Conservation (phyloP, 2,797 vertebrate genomes). For the Erethizon dorsatum region DNA sequence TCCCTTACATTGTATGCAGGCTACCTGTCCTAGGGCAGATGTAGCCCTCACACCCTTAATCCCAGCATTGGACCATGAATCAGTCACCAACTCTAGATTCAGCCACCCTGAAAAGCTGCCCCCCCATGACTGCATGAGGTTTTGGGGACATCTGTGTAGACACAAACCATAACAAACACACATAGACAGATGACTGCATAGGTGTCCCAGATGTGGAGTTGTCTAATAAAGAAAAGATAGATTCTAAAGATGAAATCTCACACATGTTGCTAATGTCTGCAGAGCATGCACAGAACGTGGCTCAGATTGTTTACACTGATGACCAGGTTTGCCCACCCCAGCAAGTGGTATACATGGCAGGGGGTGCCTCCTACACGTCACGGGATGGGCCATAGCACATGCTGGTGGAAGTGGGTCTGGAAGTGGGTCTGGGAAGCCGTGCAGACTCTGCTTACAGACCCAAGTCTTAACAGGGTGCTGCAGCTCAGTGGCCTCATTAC, state of each 20-base stretch:
- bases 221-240: constrained; percentile 85
- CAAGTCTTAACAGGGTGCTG: neutral
- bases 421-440: constrained; percentile 94
- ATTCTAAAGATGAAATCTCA: constrained; percentile 89
- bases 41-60: too few species aligned
- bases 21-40: too few species aligned
- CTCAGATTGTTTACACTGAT: constrained; percentile 97
- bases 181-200: constrained; percentile 76
- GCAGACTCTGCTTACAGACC: constrained; percentile 89
- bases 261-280: constrained; percentile 88
- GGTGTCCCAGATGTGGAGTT: constrained; percentile 76
- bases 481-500: neutral
- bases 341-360: constrained; percentile 97
- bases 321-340: constrained; percentile 95
- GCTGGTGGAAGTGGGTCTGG: constrained; percentile 88
- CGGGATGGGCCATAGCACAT: constrained; percentile 98
- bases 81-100: too few species aligned
- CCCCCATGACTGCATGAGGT: too few species aligned
- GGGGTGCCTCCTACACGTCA: constrained; percentile 96
- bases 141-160: too few species aligned
- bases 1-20: too few species aligned
- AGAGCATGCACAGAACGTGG: constrained; percentile 91
- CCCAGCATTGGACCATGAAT: too few species aligned
- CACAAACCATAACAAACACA: neutral
- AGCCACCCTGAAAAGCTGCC: too few species aligned